Base-by-base conservation (phyloP, 1,140 invertebrate genomes). In the Artemia franciscana region DNA sequence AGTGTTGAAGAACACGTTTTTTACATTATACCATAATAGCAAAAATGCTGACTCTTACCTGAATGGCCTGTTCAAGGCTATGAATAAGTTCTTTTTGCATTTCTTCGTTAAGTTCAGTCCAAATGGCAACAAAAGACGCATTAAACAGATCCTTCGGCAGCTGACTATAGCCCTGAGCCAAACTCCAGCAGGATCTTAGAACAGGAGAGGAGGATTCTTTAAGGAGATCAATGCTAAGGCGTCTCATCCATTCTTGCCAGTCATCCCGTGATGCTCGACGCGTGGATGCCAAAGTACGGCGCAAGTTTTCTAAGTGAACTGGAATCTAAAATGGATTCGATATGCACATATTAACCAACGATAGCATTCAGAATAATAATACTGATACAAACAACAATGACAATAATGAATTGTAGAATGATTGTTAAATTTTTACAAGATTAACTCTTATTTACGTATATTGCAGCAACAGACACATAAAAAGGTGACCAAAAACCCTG, bases 121-220 rank as follows among this genome's bases (percentile, higher is more conserved):
- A 99, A 71, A 94, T 97, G 0, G 92, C 96, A 2, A 98, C 90
- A 74, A 99, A 99, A 0, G 95, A 91, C 0, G 94, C 93, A 73
- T 99, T 98, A 70, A 99, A 98, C 23, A 99, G 74, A 70, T 98
- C 94, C 27, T 91, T 79, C 0, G 94, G 82, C 5, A 98, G 75
- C 68, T 94, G 90, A 4, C 88, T 86, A 73, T 98, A 94, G 5
- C 88, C 87, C 72, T 96, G 89, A 2, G 93, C 93, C 9, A 98
- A 75, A 23, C 87, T 84, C 72, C 87, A 84, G 70, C 92, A 97
- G 0, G 93, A 88, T 69, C 85, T 78, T 5, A 98, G 74, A 0
- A 92, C 89, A 18, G 91, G 88, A 18, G 91, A 94, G 4, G 92
- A 91, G 0, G 92, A 95, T 70, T 96, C 90, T 70, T 95, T 95